Percentiles rank a stretch among this genome's conserved stretches.
Conservation (phyloP, 2,113 vertebrate species). For the Lota lota region DNA sequence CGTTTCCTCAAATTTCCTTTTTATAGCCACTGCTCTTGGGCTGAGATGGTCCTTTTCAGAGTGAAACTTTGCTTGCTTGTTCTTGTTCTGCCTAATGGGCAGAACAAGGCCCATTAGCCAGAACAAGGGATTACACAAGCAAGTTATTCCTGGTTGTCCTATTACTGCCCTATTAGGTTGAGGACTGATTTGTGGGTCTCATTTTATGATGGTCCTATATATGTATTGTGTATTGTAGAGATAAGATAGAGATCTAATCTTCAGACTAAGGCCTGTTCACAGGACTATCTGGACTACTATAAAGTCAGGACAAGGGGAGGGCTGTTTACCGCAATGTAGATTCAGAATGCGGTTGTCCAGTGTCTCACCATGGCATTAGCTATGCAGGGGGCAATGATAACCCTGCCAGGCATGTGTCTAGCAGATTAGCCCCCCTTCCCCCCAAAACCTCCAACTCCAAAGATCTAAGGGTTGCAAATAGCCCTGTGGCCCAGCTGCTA, state of each 20-base stretch:
- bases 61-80: neutral
- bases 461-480: constrained; percentile 53
- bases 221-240: no score
- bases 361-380: constrained; percentile 39
- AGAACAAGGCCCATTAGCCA: neutral
- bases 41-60: neutral
- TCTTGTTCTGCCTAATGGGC: neutral
- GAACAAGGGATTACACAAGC: no score
- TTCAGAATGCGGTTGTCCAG: neutral
- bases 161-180: no score
- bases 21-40: neutral
- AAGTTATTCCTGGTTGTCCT: no score
- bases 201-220: no score
- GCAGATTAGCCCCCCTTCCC: constrained; percentile 39
- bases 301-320: neutral
- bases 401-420: constrained; percentile 54
- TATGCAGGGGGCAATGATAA: constrained; percentile 49
- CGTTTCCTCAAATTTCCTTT: constrained; percentile 24
- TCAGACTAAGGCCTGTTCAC: no score
- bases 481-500: constrained; percentile 33
- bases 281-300: no score
- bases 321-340: neutral
- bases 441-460: constrained; percentile 39
- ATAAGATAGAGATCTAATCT: no score
- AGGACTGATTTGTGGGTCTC: no score